Conservation (phyloP, 2,888 invertebrate species). For the Ormyrus labotus region DNA sequence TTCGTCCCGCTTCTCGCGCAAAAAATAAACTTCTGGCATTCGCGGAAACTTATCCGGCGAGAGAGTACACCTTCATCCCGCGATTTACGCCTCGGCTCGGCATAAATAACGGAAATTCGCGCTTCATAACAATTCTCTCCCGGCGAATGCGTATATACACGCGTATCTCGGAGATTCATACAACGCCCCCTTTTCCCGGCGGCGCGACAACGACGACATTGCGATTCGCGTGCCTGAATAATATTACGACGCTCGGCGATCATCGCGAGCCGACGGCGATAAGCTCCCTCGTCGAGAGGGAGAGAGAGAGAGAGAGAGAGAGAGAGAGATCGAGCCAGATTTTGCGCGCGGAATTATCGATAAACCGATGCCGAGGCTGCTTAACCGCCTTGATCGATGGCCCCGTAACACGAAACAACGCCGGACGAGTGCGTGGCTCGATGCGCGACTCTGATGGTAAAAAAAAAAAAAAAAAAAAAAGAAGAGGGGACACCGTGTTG, state of each 20-base stretch:
- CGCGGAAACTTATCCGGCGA: slow-evolving; percentile 4
- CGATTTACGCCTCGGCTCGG: neutral
- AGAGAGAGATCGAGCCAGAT: slow-evolving; percentile 11
- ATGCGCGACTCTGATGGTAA: neutral
- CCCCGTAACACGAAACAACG: slow-evolving; percentile 30
- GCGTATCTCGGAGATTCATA: slow-evolving; percentile 42
- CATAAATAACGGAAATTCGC: slow-evolving; percentile 31
- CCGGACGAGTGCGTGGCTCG: neutral
- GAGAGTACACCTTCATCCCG: neutral
- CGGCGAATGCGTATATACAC: neutral
- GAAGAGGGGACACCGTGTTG: too few relatives aligned
- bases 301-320: slow-evolving; percentile 4
- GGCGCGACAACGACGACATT: neutral
- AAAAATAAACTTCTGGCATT: neutral
- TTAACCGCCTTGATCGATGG: slow-evolving; percentile 36
- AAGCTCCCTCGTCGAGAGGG: neutral
- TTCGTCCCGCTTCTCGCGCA: neutral
- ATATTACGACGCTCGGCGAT: slow-evolving; percentile 24
- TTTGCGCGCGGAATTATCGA: slow-evolving; percentile 33
- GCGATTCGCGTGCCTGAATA: slow-evolving; percentile 42
- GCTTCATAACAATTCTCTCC: neutral
- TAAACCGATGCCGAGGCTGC: slow-evolving; percentile 38
- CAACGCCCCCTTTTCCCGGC: neutral
- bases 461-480: too few relatives aligned
- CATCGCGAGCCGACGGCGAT: slow-evolving; percentile 17